phyloP scores from a whole-genome alignment of 2,888 invertebrate genomes.

The Oligia latruncula region DNA sequence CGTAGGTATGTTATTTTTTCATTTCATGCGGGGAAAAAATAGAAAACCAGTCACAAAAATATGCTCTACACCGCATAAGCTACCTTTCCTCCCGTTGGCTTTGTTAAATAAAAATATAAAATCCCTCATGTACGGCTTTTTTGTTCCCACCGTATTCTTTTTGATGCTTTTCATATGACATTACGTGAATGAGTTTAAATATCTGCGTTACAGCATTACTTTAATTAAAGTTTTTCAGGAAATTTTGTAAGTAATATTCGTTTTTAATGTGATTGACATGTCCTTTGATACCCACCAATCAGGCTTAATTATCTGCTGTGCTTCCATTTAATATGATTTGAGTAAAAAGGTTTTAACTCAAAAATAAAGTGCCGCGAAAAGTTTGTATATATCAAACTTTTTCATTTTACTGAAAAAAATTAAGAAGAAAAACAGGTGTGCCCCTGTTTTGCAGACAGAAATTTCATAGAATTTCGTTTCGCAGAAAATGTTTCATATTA shows the following conservation, averaged over 20 bases:
- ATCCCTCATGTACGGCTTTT: slow-evolving; percentile 36
- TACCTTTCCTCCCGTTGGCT: slow-evolving; percentile 28
- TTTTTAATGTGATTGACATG: not conserved
- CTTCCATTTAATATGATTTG: not conserved
- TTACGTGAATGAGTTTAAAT: slow-evolving; percentile 47
- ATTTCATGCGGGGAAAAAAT: slow-evolving; percentile 20
- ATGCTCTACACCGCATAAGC: slow-evolving; percentile 31
- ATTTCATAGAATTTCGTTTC: too few species aligned
- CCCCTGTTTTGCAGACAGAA: too few species aligned
- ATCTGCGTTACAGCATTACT: slow-evolving; percentile 34
- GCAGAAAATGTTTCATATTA: too few species aligned
- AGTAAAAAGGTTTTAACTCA: not conserved
- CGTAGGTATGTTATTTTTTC: slow-evolving; percentile 13
- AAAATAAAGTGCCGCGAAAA: not conserved
- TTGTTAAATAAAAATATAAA: slow-evolving; percentile 56
- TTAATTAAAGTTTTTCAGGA: slow-evolving; percentile 26
- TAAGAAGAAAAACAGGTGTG: too few species aligned
- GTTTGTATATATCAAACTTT: not conserved
- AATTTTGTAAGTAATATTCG: not conserved
- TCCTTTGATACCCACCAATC: not conserved
- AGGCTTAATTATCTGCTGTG: not conserved
- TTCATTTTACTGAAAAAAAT: not conserved
- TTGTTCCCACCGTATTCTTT: slow-evolving; percentile 41
- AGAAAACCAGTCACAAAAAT: slow-evolving; percentile 31
- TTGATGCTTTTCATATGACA: slow-evolving; percentile 45